Conservation (phyloP, 2,888 invertebrate species). For the Epirrhoe tristata region DNA sequence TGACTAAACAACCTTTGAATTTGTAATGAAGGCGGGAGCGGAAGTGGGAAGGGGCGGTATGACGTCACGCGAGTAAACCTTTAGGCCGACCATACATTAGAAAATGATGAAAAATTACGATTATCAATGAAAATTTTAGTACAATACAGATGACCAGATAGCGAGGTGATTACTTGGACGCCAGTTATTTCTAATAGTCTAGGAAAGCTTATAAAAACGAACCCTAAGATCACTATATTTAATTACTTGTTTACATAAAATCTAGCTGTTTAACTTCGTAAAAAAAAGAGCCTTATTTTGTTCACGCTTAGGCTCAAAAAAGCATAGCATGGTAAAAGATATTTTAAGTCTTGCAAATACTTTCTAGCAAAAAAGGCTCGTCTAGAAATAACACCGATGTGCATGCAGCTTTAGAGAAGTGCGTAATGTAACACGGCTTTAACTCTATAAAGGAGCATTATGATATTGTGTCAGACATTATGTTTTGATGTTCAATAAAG, state of each 20-base stretch:
- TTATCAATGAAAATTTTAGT: not conserved
- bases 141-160: not conserved
- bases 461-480: constrained; percentile 44
- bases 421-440: constrained; percentile 46
- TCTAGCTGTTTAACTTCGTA: no score
- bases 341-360: no score
- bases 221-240: no score
- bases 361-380: no score
- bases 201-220: no score
- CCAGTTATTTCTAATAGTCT: no score
- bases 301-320: no score
- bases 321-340: no score
- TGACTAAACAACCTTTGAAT: constrained; percentile 81
- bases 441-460: constrained; percentile 41
- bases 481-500: constrained; percentile 45
- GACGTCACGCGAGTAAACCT: constrained; percentile 55
- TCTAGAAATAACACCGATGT: not conserved
- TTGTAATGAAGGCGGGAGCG: constrained; percentile 69
- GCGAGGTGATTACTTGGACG: no score
- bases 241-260: no score
- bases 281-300: no score
- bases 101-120: not conserved
- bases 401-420: constrained; percentile 14
- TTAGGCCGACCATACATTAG: constrained; percentile 22
- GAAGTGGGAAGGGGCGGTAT: constrained; percentile 50